These are phyloP conservation scores for Synaphobranchus kaupii DNA, from an alignment of 2,797 vertebrate species.

Conservation along the genomic window DNA sequence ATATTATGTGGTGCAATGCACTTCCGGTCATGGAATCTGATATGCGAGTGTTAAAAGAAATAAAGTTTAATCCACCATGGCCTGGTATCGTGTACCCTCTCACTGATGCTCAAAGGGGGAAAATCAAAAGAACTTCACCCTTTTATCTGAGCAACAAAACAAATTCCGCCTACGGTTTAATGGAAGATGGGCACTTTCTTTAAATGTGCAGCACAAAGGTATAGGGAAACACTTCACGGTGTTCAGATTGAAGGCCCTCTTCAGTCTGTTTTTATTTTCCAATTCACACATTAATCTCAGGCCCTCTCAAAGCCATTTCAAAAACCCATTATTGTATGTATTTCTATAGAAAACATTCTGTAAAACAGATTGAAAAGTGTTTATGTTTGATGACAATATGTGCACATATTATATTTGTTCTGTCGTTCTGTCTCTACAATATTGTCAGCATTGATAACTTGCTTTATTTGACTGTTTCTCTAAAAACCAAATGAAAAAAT, in stretches of 20 bases:
- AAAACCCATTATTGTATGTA: background rate
- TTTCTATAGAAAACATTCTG: background rate
- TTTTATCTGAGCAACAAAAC: background rate
- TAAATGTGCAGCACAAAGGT: background rate
- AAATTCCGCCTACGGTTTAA: background rate
- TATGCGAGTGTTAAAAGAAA: background rate
- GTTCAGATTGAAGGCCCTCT: background rate
- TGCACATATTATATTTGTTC: conserved; percentile 38
- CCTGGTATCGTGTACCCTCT: no score
- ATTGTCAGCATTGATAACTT: conserved; percentile 28
- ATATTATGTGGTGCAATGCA: background rate
- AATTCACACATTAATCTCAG: background rate
- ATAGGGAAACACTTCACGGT: background rate
- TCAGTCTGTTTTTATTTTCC: background rate
- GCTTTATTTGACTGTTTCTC: conserved; percentile 31
- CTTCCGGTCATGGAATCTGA: background rate
- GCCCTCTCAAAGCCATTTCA: background rate
- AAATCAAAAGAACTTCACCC: background rate
- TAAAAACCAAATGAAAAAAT: conserved; percentile 37
- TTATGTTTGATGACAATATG: conserved; percentile 34
- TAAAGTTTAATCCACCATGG: background rate
- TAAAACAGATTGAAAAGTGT: conserved; percentile 24
- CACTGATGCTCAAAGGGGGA: background rate
- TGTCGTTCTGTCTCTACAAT: conserved; percentile 20
- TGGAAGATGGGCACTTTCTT: background rate